Evolutionary conservation across 2,113 vertebrate genomes (phyloP).

Genomic region (Anguilla rostrata): DNA sequence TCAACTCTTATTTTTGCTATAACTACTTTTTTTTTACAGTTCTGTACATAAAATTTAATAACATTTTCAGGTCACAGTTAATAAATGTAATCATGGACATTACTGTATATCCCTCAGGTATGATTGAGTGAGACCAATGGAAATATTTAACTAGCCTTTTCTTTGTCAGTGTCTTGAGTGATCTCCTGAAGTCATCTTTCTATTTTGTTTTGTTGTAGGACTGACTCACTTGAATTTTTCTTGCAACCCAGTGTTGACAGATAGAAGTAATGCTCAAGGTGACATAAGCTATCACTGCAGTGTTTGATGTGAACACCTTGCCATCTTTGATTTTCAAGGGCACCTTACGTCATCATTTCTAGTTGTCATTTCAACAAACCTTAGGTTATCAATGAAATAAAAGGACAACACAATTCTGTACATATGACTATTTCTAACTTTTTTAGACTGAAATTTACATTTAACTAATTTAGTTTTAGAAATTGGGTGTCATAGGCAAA

Average conservation of each 20-base stretch:
- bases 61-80: neutral
- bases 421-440: conserved; percentile 47
- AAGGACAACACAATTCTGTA: neutral
- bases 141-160: conserved; percentile 60
- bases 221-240: neutral
- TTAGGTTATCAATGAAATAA: neutral
- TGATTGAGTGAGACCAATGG: conserved; percentile 67
- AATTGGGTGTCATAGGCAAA: neutral
- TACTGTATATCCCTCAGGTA: neutral
- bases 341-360: neutral
- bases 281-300: neutral
- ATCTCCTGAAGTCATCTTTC: conserved; percentile 48
- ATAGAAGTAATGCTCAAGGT: neutral
- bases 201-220: conserved; percentile 34
- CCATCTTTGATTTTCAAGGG: conserved; percentile 19
- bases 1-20: neutral
- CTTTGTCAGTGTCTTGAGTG: conserved; percentile 50
- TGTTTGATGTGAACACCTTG: neutral
- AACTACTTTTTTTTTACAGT: neutral
- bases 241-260: neutral
- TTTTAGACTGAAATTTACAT: conserved; percentile 20
- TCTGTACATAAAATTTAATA: neutral
- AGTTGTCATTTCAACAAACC: neutral
- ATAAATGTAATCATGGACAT: neutral
- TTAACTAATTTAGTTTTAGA: neutral